Conservation (phyloP, 1,140 invertebrate species). For the Spodoptera litura region DNA sequence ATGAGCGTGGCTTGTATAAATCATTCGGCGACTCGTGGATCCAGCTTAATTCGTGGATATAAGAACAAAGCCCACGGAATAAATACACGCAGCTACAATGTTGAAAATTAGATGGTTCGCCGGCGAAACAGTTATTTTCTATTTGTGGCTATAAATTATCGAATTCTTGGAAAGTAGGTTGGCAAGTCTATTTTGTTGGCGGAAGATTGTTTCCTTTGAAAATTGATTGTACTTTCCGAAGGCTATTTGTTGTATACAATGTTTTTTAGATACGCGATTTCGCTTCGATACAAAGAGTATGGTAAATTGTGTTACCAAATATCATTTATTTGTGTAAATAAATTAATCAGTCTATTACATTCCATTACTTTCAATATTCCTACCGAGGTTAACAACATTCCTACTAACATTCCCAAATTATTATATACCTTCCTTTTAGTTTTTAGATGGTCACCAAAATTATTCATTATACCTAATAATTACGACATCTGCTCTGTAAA, state of each 20-base stretch:
- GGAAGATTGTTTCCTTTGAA: conserved; percentile 43
- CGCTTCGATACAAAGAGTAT: not conserved
- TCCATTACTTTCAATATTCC: too few species aligned
- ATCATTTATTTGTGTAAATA: too few species aligned
- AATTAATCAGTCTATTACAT: too few species aligned
- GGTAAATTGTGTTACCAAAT: too few species aligned
- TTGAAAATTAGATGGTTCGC: conserved; percentile 70
- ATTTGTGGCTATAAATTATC: conserved; percentile 64
- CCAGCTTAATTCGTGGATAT: conserved; percentile 80
- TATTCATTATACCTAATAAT: too few species aligned
- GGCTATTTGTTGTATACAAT: conserved; percentile 27
- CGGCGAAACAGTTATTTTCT: conserved; percentile 62
- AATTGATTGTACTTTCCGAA: conserved; percentile 34
- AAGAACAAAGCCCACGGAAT: conserved; percentile 79
- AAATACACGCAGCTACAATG: conserved; percentile 71
- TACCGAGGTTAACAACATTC: too few species aligned
- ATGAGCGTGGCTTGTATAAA: conserved; percentile 82
- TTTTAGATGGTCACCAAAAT: too few species aligned
- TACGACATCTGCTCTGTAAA: too few species aligned
- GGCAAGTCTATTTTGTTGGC: conserved; percentile 40
- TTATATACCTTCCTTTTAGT: too few species aligned
- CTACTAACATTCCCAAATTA: too few species aligned
- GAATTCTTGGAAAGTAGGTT: conserved; percentile 56
- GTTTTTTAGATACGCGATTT: not conserved
- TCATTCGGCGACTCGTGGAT: conserved; percentile 76